Conservation (phyloP, 2,888 invertebrate genomes). For the Carterocephalus palaemon region DNA sequence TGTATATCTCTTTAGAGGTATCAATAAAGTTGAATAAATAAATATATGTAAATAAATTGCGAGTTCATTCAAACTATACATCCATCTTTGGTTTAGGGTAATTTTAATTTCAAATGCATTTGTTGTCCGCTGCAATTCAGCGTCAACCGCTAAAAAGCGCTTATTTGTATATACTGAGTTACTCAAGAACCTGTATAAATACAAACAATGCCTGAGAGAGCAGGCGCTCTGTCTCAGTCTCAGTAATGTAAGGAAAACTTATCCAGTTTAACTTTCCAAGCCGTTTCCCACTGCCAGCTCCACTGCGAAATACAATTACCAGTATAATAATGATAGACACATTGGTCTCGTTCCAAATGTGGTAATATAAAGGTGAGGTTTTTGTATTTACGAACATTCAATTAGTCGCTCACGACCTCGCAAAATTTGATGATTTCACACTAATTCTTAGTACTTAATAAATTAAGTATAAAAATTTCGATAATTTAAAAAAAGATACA, state of each 20-base stretch:
- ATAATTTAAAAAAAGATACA: too few species aligned
- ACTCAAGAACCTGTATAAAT: slow-evolving; percentile 38
- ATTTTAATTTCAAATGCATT: background rate
- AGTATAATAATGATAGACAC: too few species aligned
- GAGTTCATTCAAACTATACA: background rate
- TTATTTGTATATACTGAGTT: slow-evolving; percentile 38
- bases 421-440: too few species aligned
- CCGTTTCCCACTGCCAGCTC: slow-evolving; percentile 39
- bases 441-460: too few species aligned
- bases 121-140: background rate
- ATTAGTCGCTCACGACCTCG: too few species aligned
- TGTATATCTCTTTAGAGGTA: too few species aligned
- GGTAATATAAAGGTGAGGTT: too few species aligned
- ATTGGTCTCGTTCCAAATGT: too few species aligned
- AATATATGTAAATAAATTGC: too few species aligned
- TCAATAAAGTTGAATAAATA: too few species aligned
- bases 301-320: slow-evolving; percentile 24
- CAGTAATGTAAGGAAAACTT: slow-evolving; percentile 52
- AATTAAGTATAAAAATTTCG: too few species aligned
- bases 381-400: too few species aligned
- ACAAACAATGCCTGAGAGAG: slow-evolving; percentile 38
- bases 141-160: slow-evolving; percentile 31
- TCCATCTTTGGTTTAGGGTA: background rate
- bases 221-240: slow-evolving; percentile 38
- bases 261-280: slow-evolving; percentile 55